phyloP scores from a whole-genome alignment of 2,888 invertebrate genomes.

The Miltochrista miniata region DNA sequence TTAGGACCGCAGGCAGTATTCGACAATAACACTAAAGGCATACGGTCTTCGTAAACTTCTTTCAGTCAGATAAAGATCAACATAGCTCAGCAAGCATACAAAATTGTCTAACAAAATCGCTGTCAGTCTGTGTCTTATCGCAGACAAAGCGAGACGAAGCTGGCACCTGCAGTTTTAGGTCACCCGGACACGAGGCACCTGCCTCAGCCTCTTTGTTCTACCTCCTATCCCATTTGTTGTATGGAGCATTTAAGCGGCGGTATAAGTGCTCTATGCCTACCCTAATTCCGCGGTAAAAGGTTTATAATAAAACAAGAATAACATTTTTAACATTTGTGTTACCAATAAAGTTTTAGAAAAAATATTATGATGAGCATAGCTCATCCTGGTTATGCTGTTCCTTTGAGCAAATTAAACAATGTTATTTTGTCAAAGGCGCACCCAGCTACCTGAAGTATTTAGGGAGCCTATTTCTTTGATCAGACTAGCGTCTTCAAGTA shows the following conservation, averaged over 20 bases:
- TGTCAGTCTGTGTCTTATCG: slow-evolving; percentile 20
- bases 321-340: not conserved
- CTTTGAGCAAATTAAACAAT: too few species aligned
- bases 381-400: too few species aligned
- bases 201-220: slow-evolving; percentile 53
- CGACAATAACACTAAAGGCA: not conserved
- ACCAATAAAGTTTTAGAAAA: not conserved
- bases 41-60: too few species aligned
- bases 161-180: slow-evolving; percentile 76
- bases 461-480: too few species aligned
- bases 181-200: slow-evolving; percentile 60
- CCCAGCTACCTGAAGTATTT: too few species aligned
- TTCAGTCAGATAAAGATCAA: too few species aligned
- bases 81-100: too few species aligned
- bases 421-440: too few species aligned
- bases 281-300: slow-evolving; percentile 26
- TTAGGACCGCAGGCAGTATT: too few species aligned
- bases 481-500: too few species aligned
- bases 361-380: too few species aligned
- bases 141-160: slow-evolving; percentile 43
- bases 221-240: slow-evolving; percentile 41
- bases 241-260: slow-evolving; percentile 33
- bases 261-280: slow-evolving; percentile 25
- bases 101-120: slow-evolving; percentile 12
- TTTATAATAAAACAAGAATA: slow-evolving; percentile 16